phyloP scores from a whole-genome alignment of 2,113 vertebrate species.

The Dicrurus megarhynchus region DNA sequence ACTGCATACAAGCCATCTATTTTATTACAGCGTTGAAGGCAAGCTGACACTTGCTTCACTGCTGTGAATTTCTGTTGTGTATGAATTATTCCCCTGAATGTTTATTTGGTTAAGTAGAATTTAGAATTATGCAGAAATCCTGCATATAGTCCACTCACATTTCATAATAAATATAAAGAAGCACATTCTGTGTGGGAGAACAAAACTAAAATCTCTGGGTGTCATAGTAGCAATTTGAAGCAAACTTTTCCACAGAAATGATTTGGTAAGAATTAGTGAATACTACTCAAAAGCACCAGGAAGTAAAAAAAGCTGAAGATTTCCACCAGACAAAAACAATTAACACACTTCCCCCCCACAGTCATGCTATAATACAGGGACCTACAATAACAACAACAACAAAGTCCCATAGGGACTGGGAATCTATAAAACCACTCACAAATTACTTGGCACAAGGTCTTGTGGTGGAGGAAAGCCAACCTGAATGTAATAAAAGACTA shows the following conservation, averaged over 20 bases:
- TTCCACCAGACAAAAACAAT: background rate
- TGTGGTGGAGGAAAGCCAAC: slow-evolving; percentile 18
- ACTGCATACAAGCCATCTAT: background rate
- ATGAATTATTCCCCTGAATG: background rate
- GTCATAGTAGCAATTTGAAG: background rate
- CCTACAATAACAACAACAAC: background rate
- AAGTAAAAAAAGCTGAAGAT: background rate
- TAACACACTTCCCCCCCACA: background rate
- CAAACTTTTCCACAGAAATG: background rate
- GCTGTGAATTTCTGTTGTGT: background rate
- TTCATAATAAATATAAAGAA: background rate
- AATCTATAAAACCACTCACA: background rate
- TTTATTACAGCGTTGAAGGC: background rate
- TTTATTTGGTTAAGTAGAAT: background rate
- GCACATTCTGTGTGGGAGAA: background rate
- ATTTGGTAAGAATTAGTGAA: background rate
- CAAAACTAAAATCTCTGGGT: background rate
- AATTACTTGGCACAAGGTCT: slow-evolving; percentile 35
- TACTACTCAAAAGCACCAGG: background rate
- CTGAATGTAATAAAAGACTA: background rate
- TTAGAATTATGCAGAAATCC: background rate
- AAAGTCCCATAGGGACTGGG: background rate
- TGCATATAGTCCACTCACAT: background rate
- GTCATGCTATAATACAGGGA: background rate
- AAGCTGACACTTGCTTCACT: background rate